phyloP scores from a whole-genome alignment of 2,888 invertebrate species.

The Cephus rjabovi region DNA sequence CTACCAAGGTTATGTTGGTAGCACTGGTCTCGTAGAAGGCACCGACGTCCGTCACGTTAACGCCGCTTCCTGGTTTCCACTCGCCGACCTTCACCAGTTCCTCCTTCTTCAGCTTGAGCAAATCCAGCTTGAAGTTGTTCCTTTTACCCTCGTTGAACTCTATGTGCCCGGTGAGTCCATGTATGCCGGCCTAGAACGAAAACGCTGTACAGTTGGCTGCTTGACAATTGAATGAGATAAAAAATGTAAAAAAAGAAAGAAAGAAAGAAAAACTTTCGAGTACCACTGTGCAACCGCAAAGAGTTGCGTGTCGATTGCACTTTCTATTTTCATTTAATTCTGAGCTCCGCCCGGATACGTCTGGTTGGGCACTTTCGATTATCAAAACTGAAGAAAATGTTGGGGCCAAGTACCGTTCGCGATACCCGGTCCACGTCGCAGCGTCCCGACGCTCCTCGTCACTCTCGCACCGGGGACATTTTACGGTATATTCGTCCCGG shows the following conservation, averaged over 20 bases:
- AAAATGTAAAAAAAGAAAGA: neutral
- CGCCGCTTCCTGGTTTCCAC: slow-evolving; percentile 81
- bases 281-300: too few species aligned
- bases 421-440: too few species aligned
- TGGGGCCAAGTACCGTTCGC: neutral
- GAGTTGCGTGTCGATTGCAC: neutral
- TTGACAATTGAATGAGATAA: neutral
- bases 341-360: neutral
- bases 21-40: slow-evolving; percentile 87
- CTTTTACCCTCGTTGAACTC: slow-evolving; percentile 88
- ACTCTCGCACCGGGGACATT: slow-evolving; percentile 12
- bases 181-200: slow-evolving; percentile 77
- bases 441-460: neutral
- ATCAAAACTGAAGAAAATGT: neutral
- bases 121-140: slow-evolving; percentile 85
- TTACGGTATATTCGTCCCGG: slow-evolving; percentile 29
- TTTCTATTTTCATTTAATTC: too few species aligned
- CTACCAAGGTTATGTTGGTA: slow-evolving; percentile 87
- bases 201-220: neutral
- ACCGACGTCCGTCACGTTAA: slow-evolving; percentile 85
- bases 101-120: slow-evolving; percentile 84
- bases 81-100: slow-evolving; percentile 84
- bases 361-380: neutral
- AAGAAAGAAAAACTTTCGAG: neutral
- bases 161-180: slow-evolving; percentile 89